phyloP scores from a whole-genome alignment of 2,888 invertebrate genomes.

The Drosophila maculinotata region DNA sequence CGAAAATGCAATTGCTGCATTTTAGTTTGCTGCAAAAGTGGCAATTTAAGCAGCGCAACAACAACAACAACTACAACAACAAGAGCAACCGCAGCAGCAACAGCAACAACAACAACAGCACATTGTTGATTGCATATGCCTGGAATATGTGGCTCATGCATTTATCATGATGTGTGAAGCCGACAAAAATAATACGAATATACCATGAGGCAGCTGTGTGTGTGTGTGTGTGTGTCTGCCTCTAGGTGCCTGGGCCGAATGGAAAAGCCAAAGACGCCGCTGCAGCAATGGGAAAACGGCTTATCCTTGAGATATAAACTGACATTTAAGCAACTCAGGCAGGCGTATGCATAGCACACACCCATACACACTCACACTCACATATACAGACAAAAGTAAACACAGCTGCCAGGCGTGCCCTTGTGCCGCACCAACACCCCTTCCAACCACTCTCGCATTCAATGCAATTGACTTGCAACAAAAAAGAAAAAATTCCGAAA shows the following conservation, averaged over 20 bases:
- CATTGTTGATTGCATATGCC: constrained; percentile 33
- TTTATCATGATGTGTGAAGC: constrained; percentile 62
- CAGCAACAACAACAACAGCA: constrained; percentile 5
- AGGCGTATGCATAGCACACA: constrained; percentile 67
- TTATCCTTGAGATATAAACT: constrained; percentile 82
- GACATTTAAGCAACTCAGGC: constrained; percentile 79
- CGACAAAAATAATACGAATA: constrained; percentile 54
- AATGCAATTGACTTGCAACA: constrained; percentile 57
- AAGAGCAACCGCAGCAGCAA: constrained; percentile 2
- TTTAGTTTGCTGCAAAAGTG: constrained; percentile 24
- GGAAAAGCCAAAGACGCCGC: constrained; percentile 54
- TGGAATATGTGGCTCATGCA: constrained; percentile 48
- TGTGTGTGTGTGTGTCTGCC: constrained; percentile 15
- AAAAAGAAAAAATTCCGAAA: not conserved
- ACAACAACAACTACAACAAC: constrained; percentile 10
- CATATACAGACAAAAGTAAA: constrained; percentile 50
- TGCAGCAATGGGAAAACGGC: constrained; percentile 70
- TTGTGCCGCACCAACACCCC: constrained; percentile 27
- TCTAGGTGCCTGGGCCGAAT: constrained; percentile 26
- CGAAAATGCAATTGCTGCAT: constrained; percentile 38
- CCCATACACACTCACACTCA: constrained; percentile 29
- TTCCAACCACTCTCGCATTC: constrained; percentile 25
- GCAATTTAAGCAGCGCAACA: constrained; percentile 23
- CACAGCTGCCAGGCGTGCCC: constrained; percentile 60
- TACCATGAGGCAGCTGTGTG: constrained; percentile 10